A percentile compares a stretch with the other conserved stretches of the same genome.
Conservation (phyloP, 2,797 vertebrate species). For the Discoglossus pictus region DNA sequence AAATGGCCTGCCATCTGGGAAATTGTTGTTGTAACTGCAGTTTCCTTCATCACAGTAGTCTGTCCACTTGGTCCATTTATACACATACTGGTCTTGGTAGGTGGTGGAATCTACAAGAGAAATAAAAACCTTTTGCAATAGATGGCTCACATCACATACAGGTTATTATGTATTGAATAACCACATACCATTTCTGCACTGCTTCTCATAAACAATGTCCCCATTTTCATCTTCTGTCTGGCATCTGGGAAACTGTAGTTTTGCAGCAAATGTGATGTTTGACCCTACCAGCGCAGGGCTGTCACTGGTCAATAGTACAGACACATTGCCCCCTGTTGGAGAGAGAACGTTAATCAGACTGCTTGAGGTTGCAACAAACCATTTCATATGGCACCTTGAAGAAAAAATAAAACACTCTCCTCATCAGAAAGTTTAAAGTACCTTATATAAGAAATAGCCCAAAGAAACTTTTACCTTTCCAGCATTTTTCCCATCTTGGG, state of each 20-base stretch:
- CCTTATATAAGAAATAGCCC: too few relatives aligned
- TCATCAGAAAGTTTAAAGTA: too few relatives aligned
- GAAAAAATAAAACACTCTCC: too few relatives aligned
- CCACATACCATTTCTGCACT: constrained; percentile 79
- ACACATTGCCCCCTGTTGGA: constrained; percentile 75
- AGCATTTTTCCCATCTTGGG: constrained; percentile 68
- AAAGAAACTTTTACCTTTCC: constrained; percentile 78
- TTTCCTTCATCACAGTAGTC: constrained; percentile 63
- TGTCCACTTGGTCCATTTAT: constrained; percentile 85
- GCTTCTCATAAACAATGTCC: constrained; percentile 77
- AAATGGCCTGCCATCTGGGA: constrained; percentile 88
- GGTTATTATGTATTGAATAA: too few relatives aligned
- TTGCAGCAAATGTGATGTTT: constrained; percentile 78
- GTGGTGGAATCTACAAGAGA: constrained; percentile 64
- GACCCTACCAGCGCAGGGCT: constrained; percentile 89
- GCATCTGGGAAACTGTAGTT: constrained; percentile 82
- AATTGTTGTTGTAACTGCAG: constrained; percentile 69
- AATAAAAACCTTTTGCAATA: too few relatives aligned
- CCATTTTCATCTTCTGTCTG: constrained; percentile 80
- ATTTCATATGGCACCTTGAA: too few relatives aligned
- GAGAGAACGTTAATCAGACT: too few relatives aligned
- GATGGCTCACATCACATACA: too few relatives aligned
- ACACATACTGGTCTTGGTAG: constrained; percentile 72
- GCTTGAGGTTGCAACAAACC: too few relatives aligned
- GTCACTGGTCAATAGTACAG: constrained; percentile 80